Evolutionary conservation across 2,797 vertebrate genomes (phyloP).

Genomic region (Meda fulgida): DNA sequence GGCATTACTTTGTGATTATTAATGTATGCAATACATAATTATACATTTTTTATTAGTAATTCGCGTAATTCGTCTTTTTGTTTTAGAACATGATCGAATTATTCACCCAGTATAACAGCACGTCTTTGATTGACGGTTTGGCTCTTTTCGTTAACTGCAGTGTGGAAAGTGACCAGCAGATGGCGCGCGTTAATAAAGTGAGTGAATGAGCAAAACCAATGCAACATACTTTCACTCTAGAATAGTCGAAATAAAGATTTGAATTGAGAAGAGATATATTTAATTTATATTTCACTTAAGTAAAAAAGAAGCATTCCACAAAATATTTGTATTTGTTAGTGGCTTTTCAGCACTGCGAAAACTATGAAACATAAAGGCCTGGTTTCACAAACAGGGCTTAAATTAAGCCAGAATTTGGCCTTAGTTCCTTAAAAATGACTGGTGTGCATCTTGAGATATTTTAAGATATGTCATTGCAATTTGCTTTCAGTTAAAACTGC

Average conservation of each 20-base stretch:
- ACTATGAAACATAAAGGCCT: background rate
- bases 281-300: background rate
- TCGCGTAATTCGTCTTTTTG: background rate
- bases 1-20: background rate
- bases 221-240: background rate
- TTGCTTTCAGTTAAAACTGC: background rate
- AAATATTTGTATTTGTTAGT: background rate
- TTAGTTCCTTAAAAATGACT: background rate
- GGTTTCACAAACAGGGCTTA: background rate
- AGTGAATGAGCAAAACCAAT: background rate
- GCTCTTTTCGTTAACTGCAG: background rate
- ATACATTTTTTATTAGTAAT: background rate
- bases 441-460: background rate
- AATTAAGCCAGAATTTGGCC: background rate
- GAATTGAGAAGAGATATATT: background rate
- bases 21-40: background rate
- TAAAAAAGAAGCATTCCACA: background rate
- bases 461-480: background rate
- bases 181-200: constrained; percentile 3
- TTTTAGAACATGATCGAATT: background rate
- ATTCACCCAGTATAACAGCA: background rate
- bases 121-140: background rate
- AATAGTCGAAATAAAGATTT: background rate
- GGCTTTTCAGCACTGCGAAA: background rate
- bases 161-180: constrained; percentile 3